phyloP scores from a whole-genome alignment of 1,140 invertebrate genomes.

The Cydia pomonella region DNA sequence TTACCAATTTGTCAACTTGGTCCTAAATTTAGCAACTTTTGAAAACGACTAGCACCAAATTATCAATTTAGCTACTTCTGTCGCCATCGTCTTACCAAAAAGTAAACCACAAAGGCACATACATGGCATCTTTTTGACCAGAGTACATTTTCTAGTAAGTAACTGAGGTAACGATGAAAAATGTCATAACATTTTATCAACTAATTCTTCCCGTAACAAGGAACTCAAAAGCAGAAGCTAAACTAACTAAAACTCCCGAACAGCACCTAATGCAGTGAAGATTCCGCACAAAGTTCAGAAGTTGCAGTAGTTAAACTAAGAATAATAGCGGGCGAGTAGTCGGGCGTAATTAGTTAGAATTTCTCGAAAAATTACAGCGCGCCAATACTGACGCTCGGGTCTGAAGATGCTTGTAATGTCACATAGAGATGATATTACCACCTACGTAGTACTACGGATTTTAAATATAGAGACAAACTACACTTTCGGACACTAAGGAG shows the following conservation, averaged over 20 bases:
- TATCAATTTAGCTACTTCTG: no score
- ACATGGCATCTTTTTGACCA: no score
- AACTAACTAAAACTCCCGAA: conserved; percentile 47
- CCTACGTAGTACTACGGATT: neutral
- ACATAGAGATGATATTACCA: conserved; percentile 34
- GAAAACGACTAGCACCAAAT: no score
- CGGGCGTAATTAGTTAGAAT: conserved; percentile 42
- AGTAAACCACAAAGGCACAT: no score
- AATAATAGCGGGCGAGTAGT: conserved; percentile 16
- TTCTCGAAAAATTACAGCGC: conserved; percentile 43
- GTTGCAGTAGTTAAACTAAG: conserved; percentile 25
- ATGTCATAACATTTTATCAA: conserved; percentile 1
- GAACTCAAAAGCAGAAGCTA: neutral
- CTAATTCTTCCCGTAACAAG: neutral
- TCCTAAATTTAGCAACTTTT: no score
- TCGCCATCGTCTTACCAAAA: no score
- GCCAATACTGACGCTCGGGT: conserved; percentile 33
- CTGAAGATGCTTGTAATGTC: neutral
- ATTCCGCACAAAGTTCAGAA: conserved; percentile 18
- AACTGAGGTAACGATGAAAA: no score
- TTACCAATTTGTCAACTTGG: no score
- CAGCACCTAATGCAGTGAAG: conserved; percentile 35
- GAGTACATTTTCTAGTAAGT: no score
- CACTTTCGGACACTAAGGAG: no score
- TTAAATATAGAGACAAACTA: no score